These are phyloP conservation scores for Phaetusa simplex DNA, from an alignment of 2,113 vertebrate species.

Conservation along the genomic window DNA sequence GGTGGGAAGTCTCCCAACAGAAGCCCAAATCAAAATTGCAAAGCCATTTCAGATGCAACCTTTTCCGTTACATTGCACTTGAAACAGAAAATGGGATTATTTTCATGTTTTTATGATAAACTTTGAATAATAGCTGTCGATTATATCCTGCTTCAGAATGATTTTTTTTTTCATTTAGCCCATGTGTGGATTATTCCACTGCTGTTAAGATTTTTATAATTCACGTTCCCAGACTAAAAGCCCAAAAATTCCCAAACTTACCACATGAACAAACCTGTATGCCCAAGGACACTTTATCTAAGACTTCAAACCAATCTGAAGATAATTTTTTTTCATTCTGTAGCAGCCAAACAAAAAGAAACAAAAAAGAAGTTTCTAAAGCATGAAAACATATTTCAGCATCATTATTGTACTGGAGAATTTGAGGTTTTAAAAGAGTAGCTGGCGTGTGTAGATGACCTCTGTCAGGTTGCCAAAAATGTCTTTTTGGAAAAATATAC, in stretches of 20 bases:
- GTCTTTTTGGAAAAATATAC: background rate
- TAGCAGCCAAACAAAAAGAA: background rate
- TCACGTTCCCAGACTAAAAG: background rate
- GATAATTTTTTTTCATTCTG: background rate
- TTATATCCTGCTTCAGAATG: background rate
- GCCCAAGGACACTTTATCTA: background rate
- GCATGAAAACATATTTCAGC: background rate
- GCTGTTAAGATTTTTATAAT: background rate
- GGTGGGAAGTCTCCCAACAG: background rate
- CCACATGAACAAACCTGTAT: background rate
- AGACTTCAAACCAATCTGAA: background rate
- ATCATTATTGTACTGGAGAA: background rate
- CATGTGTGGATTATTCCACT: background rate
- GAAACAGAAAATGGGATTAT: background rate
- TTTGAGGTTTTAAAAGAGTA: background rate
- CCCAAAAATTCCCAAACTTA: background rate
- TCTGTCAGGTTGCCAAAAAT: conserved; percentile 9
- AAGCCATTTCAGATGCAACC: background rate
- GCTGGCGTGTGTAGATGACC: background rate
- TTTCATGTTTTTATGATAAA: background rate
- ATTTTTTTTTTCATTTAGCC: background rate
- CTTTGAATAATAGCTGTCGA: background rate
- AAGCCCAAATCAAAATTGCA: background rate
- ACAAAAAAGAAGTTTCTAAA: background rate
- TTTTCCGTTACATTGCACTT: background rate